These are phyloP conservation scores for Tinamus guttatus DNA, from an alignment of 2,113 vertebrate genomes.

Conservation along the genomic window DNA sequence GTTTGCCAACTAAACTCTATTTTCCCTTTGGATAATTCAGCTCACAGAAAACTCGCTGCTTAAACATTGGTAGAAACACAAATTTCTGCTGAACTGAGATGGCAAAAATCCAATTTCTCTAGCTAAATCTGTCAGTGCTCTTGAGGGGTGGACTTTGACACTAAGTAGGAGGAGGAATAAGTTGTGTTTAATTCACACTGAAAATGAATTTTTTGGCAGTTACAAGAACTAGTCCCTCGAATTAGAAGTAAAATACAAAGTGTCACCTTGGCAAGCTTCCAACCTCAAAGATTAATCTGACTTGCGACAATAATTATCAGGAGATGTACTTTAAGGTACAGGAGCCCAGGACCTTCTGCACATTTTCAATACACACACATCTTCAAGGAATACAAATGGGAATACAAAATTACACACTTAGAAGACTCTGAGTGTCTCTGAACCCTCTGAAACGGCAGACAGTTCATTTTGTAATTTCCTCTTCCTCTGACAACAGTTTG, in stretches of 20 bases:
- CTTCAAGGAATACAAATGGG: background rate
- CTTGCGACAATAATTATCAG: background rate
- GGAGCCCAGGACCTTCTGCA: background rate
- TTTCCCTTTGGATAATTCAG: background rate
- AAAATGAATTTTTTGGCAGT: background rate
- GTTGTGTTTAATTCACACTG: background rate
- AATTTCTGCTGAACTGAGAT: background rate
- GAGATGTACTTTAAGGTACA: background rate
- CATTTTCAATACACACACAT: background rate
- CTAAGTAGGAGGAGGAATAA: background rate
- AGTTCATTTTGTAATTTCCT: background rate
- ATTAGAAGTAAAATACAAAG: conserved; percentile 1
- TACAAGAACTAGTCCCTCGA: background rate
- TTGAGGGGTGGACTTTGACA: background rate
- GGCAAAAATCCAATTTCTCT: conserved; percentile 7
- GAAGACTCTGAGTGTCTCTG: too few species aligned
- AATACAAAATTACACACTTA: background rate
- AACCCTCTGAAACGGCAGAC: background rate
- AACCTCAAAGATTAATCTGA: conserved; percentile 29
- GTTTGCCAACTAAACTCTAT: background rate
- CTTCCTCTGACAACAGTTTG: background rate
- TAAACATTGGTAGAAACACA: background rate
- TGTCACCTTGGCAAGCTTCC: background rate
- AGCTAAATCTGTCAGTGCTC: background rate
- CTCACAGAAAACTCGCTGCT: background rate